Evolutionary conservation across 1,140 invertebrate species (phyloP).

Genomic region (Drosophila rhopaloa): DNA sequence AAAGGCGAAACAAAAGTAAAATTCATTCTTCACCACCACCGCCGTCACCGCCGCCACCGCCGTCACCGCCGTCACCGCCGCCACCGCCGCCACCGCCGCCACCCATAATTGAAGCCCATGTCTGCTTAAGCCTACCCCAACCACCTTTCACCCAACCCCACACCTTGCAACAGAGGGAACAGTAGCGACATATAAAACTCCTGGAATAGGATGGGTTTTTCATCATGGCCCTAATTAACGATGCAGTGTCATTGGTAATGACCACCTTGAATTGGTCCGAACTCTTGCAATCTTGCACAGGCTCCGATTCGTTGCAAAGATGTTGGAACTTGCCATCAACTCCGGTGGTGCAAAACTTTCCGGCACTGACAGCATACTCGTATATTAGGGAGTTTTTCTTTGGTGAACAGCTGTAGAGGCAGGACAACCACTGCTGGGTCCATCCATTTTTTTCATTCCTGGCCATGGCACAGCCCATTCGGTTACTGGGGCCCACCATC

Average conservation of each 20-base stretch:
- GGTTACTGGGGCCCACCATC: constrained; percentile 7
- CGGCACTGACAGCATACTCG: not conserved
- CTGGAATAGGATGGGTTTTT: not conserved
- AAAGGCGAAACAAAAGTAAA: too few relatives aligned
- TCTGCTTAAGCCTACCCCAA: not conserved
- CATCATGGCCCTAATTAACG: not conserved
- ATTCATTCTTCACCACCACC: too few relatives aligned
- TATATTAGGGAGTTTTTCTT: not conserved
- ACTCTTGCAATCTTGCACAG: not conserved
- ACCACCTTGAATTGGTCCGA: not conserved
- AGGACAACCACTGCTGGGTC: constrained; percentile 3
- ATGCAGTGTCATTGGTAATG: not conserved
- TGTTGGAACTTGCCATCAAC: not conserved
- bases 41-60: too few relatives aligned
- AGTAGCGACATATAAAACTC: not conserved
- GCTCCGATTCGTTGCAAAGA: not conserved
- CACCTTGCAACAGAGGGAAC: not conserved
- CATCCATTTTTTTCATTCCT: not conserved
- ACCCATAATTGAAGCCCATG: not conserved
- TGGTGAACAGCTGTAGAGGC: constrained; percentile 5
- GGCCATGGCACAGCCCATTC: constrained; percentile 3
- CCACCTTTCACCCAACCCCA: not conserved
- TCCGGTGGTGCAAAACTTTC: not conserved
- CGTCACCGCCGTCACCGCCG: too few relatives aligned
- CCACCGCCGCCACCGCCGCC: too few relatives aligned